These are phyloP conservation scores for Carabus problematicus DNA, from an alignment of 2,888 invertebrate genomes.

Conservation along the genomic window DNA sequence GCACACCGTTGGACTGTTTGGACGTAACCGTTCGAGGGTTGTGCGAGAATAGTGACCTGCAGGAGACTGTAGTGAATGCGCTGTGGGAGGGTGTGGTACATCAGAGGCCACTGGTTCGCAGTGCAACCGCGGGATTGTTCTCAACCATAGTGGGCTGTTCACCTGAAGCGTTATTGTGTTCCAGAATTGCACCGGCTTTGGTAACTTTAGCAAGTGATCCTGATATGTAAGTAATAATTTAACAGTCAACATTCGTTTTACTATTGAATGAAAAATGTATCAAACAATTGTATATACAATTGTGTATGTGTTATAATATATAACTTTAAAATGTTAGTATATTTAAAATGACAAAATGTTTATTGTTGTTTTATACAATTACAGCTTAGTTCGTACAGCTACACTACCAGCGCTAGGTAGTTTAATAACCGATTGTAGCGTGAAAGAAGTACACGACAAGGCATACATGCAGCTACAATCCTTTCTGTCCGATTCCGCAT, in stretches of 20 bases:
- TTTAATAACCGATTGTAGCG: conserved; percentile 62
- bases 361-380: conserved; percentile 45
- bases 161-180: conserved; percentile 64
- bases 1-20: conserved; percentile 60
- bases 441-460: conserved; percentile 64
- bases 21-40: conserved; percentile 56
- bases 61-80: conserved; percentile 66
- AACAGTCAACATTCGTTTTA: neutral
- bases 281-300: conserved; percentile 9
- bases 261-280: neutral
- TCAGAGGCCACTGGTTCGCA: conserved; percentile 66
- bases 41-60: conserved; percentile 56
- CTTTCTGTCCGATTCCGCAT: conserved; percentile 56
- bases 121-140: conserved; percentile 68
- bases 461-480: conserved; percentile 63
- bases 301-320: neutral
- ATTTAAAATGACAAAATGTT: conserved; percentile 7
- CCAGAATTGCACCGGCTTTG: conserved; percentile 71
- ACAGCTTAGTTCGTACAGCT: conserved; percentile 66
- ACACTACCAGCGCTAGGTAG: conserved; percentile 70
- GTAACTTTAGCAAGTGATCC: conserved; percentile 74
- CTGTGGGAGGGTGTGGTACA: conserved; percentile 75
- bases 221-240: conserved; percentile 64
- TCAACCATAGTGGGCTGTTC: conserved; percentile 64
- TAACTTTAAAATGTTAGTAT: conserved; percentile 7